phyloP scores from a whole-genome alignment of 2,113 vertebrate genomes.

The Pteruthius melanotis region DNA sequence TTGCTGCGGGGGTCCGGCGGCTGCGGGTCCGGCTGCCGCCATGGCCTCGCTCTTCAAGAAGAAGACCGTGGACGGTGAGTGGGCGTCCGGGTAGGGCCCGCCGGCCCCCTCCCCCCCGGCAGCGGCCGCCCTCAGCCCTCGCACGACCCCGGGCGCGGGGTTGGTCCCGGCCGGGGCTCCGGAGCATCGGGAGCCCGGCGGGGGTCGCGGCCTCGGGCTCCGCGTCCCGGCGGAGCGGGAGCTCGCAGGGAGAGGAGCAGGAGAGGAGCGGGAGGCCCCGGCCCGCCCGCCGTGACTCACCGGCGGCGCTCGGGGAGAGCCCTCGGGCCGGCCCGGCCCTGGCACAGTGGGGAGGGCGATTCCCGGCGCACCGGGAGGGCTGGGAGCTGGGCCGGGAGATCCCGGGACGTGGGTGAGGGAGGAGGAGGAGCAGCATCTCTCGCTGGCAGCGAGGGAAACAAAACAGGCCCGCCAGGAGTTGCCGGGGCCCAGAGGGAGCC shows the following conservation, averaged over 20 bases:
- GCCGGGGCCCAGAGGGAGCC: neutral
- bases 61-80: constrained; percentile 81
- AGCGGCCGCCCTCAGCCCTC: too few relatives aligned
- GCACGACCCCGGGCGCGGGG: too few relatives aligned
- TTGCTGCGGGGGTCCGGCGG: too few relatives aligned
- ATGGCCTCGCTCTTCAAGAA: too few relatives aligned
- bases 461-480: neutral
- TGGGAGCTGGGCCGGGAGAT: neutral
- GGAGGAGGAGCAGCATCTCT: neutral
- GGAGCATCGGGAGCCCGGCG: too few relatives aligned
- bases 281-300: neutral
- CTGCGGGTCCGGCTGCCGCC: too few relatives aligned
- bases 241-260: neutral
- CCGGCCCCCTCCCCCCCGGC: too few relatives aligned
- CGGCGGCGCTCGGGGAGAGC: neutral
- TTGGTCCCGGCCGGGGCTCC: too few relatives aligned
- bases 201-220: neutral
- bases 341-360: neutral
- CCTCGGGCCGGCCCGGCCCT: neutral
- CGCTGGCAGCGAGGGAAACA: neutral
- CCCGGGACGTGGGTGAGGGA: neutral
- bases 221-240: neutral
- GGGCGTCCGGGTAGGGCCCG: too few relatives aligned
- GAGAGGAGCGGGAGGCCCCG: neutral
- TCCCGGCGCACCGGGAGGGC: neutral